Base-by-base conservation (phyloP, 2,797 vertebrate genomes). In the Ispidina lecontei region DNA sequence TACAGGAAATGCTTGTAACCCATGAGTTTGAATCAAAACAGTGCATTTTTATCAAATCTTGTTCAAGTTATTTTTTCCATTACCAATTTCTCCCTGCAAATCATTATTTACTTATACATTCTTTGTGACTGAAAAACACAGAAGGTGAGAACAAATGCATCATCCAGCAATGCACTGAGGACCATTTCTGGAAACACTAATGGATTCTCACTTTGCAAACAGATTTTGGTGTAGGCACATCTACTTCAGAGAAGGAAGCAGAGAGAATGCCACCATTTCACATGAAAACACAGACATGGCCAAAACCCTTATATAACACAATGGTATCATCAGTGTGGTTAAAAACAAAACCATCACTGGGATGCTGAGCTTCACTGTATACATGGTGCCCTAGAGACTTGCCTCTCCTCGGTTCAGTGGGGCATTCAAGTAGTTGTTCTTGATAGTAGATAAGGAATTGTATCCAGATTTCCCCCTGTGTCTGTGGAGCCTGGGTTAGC, bases 61-160 rank as follows among this genome's bases (percentile, higher is more conserved):
- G 37, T 77, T 95, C 68, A 87, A 87, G 84, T 47, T 90, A 71
- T 87, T 94, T 95, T 94, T 93, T 91, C 87, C 89, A 86, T 92
- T 88, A 91, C 71, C 31, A 43, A 26, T 81, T 65, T 79, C 64
- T 79, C 26, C 23, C 31, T 51, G 18, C 10, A 16, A 59, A 89
- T 68, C 33, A 64, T 79, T 92, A 91, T 86, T 95, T 91, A 75
- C 73, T 94, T 93, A 78, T 83, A 92, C 85, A 94, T 93, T 92
- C 87, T 89, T 94, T 63, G 77, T 90, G 92, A 95, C 87, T 95
- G 95, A 79, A 92, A 94, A 91, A 95, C 65, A 63, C 52, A 39
- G 67, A 54, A 77, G 75, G 19, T 72, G 72, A 87, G 91, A 85
- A 68, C 49, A 95, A 87, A 89, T 12, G 31, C 33, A 83, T 82